Conservation (phyloP, 2,888 invertebrate genomes). For the Oxycera nigricornis region DNA sequence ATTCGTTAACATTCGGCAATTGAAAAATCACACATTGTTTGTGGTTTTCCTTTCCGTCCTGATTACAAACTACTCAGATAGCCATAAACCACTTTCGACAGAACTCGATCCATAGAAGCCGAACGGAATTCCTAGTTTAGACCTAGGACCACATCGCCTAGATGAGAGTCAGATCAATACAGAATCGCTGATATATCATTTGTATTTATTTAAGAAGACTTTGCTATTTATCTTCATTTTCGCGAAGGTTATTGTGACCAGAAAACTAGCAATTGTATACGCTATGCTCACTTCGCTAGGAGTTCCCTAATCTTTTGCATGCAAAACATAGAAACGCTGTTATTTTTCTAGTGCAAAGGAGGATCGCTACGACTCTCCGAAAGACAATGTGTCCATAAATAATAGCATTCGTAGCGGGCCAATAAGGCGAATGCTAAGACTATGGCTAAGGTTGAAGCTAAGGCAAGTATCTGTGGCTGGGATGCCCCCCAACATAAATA, state of each 20-base stretch:
- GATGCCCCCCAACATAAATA: constrained; percentile 33
- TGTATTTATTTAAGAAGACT: constrained; percentile 22
- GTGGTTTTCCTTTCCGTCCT: too few species aligned
- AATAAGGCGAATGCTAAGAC: not conserved
- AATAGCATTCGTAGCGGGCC: constrained; percentile 23
- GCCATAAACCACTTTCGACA: too few species aligned
- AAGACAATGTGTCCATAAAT: constrained; percentile 39
- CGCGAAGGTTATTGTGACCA: not conserved
- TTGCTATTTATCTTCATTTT: constrained; percentile 27
- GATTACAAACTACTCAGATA: too few species aligned
- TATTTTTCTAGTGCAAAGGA: constrained; percentile 25
- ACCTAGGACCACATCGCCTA: too few species aligned
- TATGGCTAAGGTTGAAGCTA: too few species aligned
- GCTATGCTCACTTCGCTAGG: constrained; percentile 4
- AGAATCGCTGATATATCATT: constrained; percentile 23
- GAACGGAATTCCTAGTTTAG: too few species aligned
- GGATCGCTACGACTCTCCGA: constrained; percentile 6
- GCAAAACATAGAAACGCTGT: constrained; percentile 29
- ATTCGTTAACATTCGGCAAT: too few species aligned
- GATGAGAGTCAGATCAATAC: too few species aligned
- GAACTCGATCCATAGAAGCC: too few species aligned
- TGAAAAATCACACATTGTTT: too few species aligned
- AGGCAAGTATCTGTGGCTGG: too few species aligned
- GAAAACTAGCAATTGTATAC: constrained; percentile 8
- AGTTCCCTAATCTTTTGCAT: constrained; percentile 22